A percentile compares a stretch with the other conserved stretches of the same genome.
These are phyloP conservation scores for Pygoscelis antarcticus DNA, from an alignment of 2,113 vertebrate species.

Conservation along the genomic window DNA sequence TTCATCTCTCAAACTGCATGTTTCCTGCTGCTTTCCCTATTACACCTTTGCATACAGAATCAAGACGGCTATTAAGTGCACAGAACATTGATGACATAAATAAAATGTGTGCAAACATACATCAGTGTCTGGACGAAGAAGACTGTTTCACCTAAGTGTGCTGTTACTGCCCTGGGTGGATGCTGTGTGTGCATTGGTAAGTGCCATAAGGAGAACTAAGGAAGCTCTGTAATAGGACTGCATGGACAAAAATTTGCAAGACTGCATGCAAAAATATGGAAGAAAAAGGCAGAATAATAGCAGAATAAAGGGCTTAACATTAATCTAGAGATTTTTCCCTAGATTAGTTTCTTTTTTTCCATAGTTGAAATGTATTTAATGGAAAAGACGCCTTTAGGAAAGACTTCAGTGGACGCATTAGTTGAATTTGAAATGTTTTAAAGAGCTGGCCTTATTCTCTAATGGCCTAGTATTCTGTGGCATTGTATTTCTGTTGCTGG, in stretches of 20 bases:
- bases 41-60: background rate
- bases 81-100: background rate
- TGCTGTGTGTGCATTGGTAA: fast-evolving
- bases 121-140: background rate
- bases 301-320: background rate
- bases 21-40: background rate
- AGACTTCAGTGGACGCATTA: background rate
- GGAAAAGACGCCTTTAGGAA: background rate
- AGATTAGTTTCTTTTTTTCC: background rate
- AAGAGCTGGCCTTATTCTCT: background rate
- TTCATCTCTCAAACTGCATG: background rate
- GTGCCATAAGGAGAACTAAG: background rate
- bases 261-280: background rate
- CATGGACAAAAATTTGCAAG: background rate
- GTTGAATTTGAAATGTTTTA: background rate
- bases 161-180: background rate
- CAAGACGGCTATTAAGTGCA: background rate
- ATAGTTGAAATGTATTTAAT: background rate
- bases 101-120: background rate
- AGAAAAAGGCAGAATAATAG: background rate
- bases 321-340: background rate
- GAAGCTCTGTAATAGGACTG: background rate
- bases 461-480: background rate
- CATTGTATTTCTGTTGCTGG: background rate
- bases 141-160: background rate